Conservation (phyloP, 2,113 vertebrate genomes). For the Neomonachus schauinslandi region DNA sequence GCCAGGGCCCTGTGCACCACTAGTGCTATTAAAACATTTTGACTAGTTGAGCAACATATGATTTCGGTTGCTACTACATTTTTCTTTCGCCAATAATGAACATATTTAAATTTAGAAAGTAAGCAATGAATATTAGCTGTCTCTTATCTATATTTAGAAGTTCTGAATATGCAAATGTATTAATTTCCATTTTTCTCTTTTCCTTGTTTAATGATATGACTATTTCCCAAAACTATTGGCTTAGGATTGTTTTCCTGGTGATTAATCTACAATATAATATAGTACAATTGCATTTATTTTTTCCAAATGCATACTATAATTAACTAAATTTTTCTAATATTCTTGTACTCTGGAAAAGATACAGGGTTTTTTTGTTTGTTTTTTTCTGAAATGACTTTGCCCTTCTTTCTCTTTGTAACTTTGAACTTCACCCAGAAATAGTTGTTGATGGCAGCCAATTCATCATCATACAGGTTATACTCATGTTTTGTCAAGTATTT, state of each 20-base stretch:
- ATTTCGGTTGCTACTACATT: not conserved
- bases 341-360: not conserved
- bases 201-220: not conserved
- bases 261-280: conserved; percentile 1
- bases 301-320: not conserved
- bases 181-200: not conserved
- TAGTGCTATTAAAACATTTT: not conserved
- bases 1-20: not conserved
- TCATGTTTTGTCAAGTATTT: conserved; percentile 5
- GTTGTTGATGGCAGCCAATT: conserved; percentile 45
- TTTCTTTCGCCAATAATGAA: not conserved
- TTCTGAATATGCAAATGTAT: not conserved
- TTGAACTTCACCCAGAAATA: conserved; percentile 26
- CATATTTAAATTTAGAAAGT: not conserved
- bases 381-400: not conserved
- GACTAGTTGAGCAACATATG: not conserved
- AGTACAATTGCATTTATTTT: not conserved
- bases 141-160: not conserved
- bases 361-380: not conserved
- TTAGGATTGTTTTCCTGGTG: not conserved
- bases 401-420: conserved; percentile 16
- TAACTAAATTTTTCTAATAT: conserved; percentile 29
- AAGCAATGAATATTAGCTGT: not conserved
- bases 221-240: not conserved
- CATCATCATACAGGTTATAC: not conserved